Base-by-base conservation (phyloP, 2,113 vertebrate species). In the Galeopterus variegatus region DNA sequence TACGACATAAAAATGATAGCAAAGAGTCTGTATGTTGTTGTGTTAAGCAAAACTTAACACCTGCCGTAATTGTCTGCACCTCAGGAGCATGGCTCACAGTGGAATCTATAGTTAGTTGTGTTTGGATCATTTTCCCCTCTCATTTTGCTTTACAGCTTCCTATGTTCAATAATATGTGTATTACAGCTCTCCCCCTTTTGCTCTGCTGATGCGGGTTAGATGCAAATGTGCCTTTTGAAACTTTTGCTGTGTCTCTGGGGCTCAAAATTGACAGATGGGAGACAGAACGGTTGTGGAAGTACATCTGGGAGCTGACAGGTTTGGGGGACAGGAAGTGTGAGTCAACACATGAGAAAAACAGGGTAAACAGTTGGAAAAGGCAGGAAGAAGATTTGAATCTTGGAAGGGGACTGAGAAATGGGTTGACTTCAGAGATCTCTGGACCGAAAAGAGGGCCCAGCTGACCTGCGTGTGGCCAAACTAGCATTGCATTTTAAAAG, bases 81-180 rank as follows among this genome's bases (percentile, higher is more conserved):
- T 72, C 36, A 36, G 65, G 26, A 9, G 19, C 24, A 2, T 1
- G 18, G 41, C 80, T n/a, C 0, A 0, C 14, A 0, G 64, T 1
- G 18, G 24, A 56, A 23, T 88, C 92, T 91, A 4, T n/a, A 33
- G 77, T 81, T 81, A 77, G 54, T 58, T 41, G 50, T 28, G 28
- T 50, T 28, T 76, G 94, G 73, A 58, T 56, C 11, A 54, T 45
- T 56, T 62, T 36, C 62, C 56, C 48, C 81, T 33, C 50, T 58
- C 23, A 33, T 69, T 92, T 41, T 52, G 76, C 54, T 69, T 65
- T 88, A 36, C 8, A 1, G 21, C 48, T 69, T 90, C 18, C 72
- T 70, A 36, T 52, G 50, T 50, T 10, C 11, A 48, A 56, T 56
- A 72, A n/a, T 84, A 80, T 95, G n/a, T 91, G 88, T 94, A 65